Conservation (phyloP, 2,113 vertebrate species). For the Labeo catla region DNA sequence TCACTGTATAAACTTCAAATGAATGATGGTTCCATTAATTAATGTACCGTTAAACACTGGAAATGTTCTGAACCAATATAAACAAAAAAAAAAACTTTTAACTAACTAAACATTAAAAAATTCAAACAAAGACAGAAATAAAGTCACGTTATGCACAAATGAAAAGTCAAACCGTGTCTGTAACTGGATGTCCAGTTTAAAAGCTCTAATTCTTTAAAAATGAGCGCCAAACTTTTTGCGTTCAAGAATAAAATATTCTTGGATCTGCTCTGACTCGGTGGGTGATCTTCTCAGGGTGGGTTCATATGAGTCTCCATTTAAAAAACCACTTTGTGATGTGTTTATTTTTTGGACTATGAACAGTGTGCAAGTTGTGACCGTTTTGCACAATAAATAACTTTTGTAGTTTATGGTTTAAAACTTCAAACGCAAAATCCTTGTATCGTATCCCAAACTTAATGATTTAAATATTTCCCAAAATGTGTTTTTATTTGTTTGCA, state of each 20-base stretch:
- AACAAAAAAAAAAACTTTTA: neutral
- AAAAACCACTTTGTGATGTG: neutral
- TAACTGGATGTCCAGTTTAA: slow-evolving; percentile 20
- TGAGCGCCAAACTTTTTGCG: neutral
- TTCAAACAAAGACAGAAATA: neutral
- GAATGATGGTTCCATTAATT: neutral
- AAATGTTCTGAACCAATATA: neutral
- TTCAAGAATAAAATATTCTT: slow-evolving; percentile 13
- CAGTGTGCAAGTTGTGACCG: slow-evolving; percentile 13
- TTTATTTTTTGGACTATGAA: slow-evolving; percentile 11
- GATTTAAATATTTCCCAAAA: neutral
- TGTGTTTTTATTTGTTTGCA: neutral
- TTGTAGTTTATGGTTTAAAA: neutral
- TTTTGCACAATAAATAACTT: slow-evolving; percentile 17
- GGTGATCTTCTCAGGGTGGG: slow-evolving; percentile 27
- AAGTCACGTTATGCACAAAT: slow-evolving; percentile 10
- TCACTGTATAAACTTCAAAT: slow-evolving; percentile 9
- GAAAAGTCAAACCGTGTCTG: slow-evolving; percentile 12
- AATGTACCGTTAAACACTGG: slow-evolving; percentile 3
- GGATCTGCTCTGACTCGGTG: slow-evolving; percentile 20
- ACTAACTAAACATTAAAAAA: neutral
- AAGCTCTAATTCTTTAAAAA: slow-evolving; percentile 3
- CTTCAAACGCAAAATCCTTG: neutral
- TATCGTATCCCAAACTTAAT: neutral
- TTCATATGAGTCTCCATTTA: slow-evolving; percentile 12